Percentiles rank a stretch among this genome's conserved stretches.
phyloP scores from a whole-genome alignment of 2,113 vertebrate species.

The Sigmodon hispidus region DNA sequence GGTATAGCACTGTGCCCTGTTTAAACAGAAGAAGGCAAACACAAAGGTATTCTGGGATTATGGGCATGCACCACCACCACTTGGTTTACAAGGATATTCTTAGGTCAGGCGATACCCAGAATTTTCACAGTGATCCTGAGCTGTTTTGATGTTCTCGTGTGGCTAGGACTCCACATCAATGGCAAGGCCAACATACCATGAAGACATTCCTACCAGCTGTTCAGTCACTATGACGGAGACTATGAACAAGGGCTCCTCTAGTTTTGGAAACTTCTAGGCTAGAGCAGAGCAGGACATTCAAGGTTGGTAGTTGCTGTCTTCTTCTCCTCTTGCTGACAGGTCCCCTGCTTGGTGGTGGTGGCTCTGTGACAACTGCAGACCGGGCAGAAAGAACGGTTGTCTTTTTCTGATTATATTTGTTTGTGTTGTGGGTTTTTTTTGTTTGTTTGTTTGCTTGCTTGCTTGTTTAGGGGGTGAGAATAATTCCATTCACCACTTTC shows the following conservation, averaged over 20 bases:
- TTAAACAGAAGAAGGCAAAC: neutral
- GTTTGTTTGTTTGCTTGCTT: neutral
- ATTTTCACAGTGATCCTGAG: neutral
- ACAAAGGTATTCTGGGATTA: neutral
- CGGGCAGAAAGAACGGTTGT: too few species aligned
- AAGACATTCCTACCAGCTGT: neutral
- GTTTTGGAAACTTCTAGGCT: neutral
- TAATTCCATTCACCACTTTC: neutral
- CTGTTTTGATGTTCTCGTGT: neutral
- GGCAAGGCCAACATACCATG: neutral
- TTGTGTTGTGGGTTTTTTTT: neutral
- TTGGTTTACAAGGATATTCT: neutral
- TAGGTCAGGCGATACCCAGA: neutral
- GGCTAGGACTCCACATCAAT: neutral
- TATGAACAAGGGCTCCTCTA: neutral
- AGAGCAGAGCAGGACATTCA: neutral
- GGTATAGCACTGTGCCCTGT: neutral
- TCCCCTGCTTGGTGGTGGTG: neutral
- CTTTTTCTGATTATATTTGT: neutral
- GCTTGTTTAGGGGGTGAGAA: neutral
- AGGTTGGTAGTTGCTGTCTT: neutral
- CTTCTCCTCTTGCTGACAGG: neutral
- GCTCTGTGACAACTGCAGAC: neutral
- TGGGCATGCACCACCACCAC: neutral
- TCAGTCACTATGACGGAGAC: neutral